Evolutionary conservation across 2,888 invertebrate genomes (phyloP).

Genomic region (Cataglyphis rosenhaueri): DNA sequence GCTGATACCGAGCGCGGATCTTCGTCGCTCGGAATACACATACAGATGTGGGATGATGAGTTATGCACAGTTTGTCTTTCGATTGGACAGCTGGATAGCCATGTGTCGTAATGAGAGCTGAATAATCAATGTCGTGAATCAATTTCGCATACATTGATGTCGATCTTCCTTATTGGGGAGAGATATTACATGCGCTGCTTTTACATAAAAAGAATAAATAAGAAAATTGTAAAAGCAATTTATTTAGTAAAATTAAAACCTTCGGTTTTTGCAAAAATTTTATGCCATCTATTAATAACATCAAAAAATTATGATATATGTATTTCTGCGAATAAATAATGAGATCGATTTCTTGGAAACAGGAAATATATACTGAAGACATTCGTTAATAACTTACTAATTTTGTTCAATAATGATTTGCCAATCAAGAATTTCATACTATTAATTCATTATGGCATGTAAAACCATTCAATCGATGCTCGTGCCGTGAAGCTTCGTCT

Average conservation of each 20-base stretch:
- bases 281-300: too few relatives aligned
- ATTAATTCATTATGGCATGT: background rate
- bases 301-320: slow-evolving; percentile 3
- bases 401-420: background rate
- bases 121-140: slow-evolving; percentile 18
- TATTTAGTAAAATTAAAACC: background rate
- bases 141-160: slow-evolving; percentile 21
- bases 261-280: background rate
- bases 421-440: background rate
- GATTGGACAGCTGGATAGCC: slow-evolving; percentile 6
- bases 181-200: background rate
- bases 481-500: slow-evolving; percentile 29
- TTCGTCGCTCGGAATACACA: slow-evolving; percentile 7
- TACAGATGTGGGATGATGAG: slow-evolving; percentile 31
- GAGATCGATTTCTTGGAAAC: background rate
- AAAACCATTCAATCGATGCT: slow-evolving; percentile 13
- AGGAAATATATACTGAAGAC: background rate
- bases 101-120: slow-evolving; percentile 14
- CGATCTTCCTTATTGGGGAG: background rate
- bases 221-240: background rate
- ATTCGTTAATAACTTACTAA: slow-evolving; percentile 23
- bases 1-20: slow-evolving; percentile 2
- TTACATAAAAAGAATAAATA: background rate
- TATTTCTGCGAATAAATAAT: background rate
- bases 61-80: slow-evolving; percentile 26